Evolutionary conservation across 2,888 invertebrate species (phyloP).

Genomic region (Abrostola triplasia): DNA sequence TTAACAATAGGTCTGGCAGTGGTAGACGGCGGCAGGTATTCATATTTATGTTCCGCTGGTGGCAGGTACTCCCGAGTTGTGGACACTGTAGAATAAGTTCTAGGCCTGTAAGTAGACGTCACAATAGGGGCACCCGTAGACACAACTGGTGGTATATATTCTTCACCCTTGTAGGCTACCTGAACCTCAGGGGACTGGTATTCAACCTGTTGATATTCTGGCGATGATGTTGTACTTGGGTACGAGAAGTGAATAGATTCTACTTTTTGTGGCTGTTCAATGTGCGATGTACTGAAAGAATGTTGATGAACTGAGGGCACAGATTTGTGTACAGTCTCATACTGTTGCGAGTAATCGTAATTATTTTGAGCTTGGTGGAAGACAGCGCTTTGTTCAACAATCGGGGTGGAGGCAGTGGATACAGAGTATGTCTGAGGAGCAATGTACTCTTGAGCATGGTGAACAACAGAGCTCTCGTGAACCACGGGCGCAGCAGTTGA

Average conservation of each 20-base stretch:
- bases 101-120: conserved; percentile 72
- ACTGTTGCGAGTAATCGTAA: conserved; percentile 64
- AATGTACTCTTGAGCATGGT: conserved; percentile 67
- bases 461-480: conserved; percentile 68
- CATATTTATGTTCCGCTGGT: conserved; percentile 53
- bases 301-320: conserved; percentile 58
- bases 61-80: conserved; percentile 67
- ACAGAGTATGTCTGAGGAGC: conserved; percentile 70
- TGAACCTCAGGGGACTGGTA: conserved; percentile 81
- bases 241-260: conserved; percentile 75
- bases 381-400: conserved; percentile 39
- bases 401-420: conserved; percentile 68
- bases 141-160: conserved; percentile 79
- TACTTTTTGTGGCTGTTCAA: conserved; percentile 67
- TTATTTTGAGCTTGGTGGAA: conserved; percentile 65
- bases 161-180: conserved; percentile 77
- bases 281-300: conserved; percentile 70
- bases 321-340: conserved; percentile 57
- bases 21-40: conserved; percentile 63
- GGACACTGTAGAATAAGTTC: conserved; percentile 68
- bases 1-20: conserved; percentile 67
- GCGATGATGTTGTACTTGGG: conserved; percentile 67
- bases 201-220: conserved; percentile 71
- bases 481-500: conserved; percentile 69
- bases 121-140: conserved; percentile 66